phyloP scores from a whole-genome alignment of 2,797 vertebrate species.

The Diplodus puntazzo region DNA sequence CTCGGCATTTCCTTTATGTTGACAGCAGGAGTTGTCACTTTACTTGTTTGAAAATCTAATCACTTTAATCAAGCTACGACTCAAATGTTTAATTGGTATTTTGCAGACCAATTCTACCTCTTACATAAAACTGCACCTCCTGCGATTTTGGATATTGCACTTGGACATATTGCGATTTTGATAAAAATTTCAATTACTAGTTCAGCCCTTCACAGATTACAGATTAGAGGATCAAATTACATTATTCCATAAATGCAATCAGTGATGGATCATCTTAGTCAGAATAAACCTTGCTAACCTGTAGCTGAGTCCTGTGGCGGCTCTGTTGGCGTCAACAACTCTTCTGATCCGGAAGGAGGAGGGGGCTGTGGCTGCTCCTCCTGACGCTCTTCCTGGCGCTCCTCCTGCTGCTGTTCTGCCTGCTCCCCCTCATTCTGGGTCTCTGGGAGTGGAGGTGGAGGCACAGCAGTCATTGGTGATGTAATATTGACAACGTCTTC shows the following conservation, averaged over 20 bases:
- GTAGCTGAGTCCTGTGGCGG: constrained; percentile 57
- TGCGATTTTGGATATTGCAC: no score
- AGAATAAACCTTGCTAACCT: constrained; percentile 61
- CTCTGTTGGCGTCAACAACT: constrained; percentile 57
- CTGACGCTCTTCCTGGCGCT: constrained; percentile 62
- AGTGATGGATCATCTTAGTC: background rate
- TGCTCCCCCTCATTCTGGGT: constrained; percentile 75
- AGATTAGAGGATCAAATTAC: background rate
- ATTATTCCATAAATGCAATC: background rate
- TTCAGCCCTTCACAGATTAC: no score
- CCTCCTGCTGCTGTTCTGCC: constrained; percentile 61
- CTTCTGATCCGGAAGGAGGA: constrained; percentile 66
- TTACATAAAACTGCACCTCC: no score
- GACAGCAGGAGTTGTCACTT: background rate
- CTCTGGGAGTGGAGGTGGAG: constrained; percentile 77
- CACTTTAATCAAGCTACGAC: background rate
- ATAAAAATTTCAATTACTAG: no score
- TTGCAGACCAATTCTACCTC: no score
- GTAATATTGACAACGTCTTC: constrained; percentile 67
- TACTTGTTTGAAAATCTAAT: background rate
- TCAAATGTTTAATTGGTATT: background rate
- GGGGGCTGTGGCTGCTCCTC: constrained; percentile 60
- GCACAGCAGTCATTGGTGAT: constrained; percentile 67
- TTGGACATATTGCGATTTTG: no score
- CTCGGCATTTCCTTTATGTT: background rate